These are phyloP conservation scores for Andrena chrysosceles DNA, from an alignment of 2,888 invertebrate genomes.

Conservation along the genomic window DNA sequence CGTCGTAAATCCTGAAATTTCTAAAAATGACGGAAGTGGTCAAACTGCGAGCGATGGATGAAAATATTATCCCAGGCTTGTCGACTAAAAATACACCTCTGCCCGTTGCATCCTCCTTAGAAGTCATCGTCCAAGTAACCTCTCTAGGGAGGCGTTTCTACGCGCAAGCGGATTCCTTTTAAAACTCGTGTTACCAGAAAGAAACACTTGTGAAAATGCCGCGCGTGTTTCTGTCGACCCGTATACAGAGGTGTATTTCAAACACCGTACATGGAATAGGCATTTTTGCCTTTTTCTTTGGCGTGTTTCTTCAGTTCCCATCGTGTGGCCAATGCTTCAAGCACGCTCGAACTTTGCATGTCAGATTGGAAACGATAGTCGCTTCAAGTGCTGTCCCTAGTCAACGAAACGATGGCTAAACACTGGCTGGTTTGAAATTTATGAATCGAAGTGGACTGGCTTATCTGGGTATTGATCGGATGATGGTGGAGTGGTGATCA, in stretches of 20 bases:
- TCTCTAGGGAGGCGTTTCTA: constrained; percentile 22
- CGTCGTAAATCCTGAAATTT: neutral
- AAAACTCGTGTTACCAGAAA: constrained; percentile 7
- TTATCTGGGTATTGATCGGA: constrained; percentile 13
- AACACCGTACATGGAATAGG: constrained; percentile 1
- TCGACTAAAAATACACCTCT: constrained; percentile 24
- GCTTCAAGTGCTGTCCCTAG: neutral
- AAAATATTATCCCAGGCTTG: constrained; percentile 20
- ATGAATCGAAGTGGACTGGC: neutral
- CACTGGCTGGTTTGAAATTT: neutral
- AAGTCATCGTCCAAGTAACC: constrained; percentile 52
- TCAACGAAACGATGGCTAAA: constrained; percentile 6
- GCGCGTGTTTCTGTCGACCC: neutral
- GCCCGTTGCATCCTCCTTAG: constrained; percentile 24
- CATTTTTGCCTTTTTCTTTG: neutral
- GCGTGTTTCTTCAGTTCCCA: neutral
- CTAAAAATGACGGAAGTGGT: neutral
- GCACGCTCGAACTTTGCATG: neutral
- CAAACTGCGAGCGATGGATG: neutral
- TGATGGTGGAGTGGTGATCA: constrained; percentile 1
- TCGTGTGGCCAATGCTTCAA: neutral
- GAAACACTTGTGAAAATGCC: constrained; percentile 32
- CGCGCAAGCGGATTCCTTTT: constrained; percentile 20
- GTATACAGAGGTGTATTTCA: constrained; percentile 9
- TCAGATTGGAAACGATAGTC: neutral